Base-by-base conservation (phyloP, 1,140 invertebrate species). In the Limonius californicus region DNA sequence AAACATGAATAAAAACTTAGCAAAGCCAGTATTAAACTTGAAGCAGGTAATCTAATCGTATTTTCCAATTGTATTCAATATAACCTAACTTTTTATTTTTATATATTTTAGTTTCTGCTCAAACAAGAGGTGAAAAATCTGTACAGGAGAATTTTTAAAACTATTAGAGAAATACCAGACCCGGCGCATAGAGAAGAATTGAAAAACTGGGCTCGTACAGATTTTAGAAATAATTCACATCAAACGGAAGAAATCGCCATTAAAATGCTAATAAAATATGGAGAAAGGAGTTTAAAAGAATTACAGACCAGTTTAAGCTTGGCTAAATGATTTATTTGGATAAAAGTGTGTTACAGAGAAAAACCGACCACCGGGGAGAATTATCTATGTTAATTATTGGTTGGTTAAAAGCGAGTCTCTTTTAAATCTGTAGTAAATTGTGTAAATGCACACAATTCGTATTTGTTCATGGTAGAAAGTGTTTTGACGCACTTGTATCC, bases 91-190 rank as follows among this genome's bases (percentile, higher is more conserved):
- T 32, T 23, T 54, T 43, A 16, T 35, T 57, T 11, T 53, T 59
- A 43, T 47, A 60, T 58, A 72, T 79, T 74, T 20, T 70, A 91
- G 89, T 91, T 92, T 77, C 82, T 92, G 70, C 74, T 89, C 18
- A 82, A 86, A 43, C 83, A 86, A 77, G 84, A 90, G 77, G 89
- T 91, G 1, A 72, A 90, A n/a, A 87, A 87, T 70, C 73, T 91
- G 0, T 92, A 91, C 69, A 78, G 86, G 62, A 82, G 86, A 35
- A 87, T 91, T 58, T 84, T 90, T 61, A 81, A 83, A 55, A 82
- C 86, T 15, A 82, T 89, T 57, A 80, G 79, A 64, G 74, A 85
- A 72, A 83, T 91, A 7, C 83, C 86, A 1, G 84, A 89, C 74
- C 75, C 83, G 68, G 73, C 68, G 1, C 85, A 86, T 57, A 79